Conservation (phyloP, 2,797 vertebrate species). For the Sebastes diploproa region DNA sequence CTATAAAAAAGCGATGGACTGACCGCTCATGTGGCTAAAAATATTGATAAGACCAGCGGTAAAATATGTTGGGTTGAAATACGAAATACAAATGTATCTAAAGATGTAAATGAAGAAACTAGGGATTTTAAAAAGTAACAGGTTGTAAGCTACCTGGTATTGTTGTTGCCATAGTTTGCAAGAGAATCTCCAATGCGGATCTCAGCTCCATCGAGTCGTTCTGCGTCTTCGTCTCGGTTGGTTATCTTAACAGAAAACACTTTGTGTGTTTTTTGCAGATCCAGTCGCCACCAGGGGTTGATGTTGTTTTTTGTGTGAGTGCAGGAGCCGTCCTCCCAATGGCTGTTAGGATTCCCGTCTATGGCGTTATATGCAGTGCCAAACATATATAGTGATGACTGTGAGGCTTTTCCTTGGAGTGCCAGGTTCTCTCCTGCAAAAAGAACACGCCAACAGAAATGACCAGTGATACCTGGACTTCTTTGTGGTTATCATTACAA, state of each 20-base stretch:
- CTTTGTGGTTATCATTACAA: not conserved
- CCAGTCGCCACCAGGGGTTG: constrained; percentile 71
- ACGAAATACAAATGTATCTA: not conserved
- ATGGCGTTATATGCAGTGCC: constrained; percentile 32
- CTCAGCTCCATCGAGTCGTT: constrained; percentile 57
- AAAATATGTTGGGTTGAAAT: no score
- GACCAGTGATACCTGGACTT: not conserved
- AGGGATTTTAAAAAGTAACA: not conserved
- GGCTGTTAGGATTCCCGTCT: constrained; percentile 57
- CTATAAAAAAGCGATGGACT: no score
- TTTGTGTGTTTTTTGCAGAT: constrained; percentile 53
- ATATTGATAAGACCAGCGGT: not conserved
- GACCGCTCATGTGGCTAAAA: not conserved
- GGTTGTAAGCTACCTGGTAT: constrained; percentile 35
- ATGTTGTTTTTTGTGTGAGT: not conserved
- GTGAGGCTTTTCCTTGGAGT: constrained; percentile 3
- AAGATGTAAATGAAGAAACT: not conserved
- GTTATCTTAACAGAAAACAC: constrained; percentile 56
- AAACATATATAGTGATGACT: not conserved
- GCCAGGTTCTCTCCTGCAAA: constrained; percentile 38
- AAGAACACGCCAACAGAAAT: not conserved
- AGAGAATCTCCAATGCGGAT: constrained; percentile 62
- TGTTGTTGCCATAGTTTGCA: constrained; percentile 50
- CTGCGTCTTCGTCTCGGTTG: constrained; percentile 6
- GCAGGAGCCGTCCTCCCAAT: constrained; percentile 29